Base-by-base conservation (phyloP, 2,888 invertebrate genomes). In the Ganaspis brasiliensis region DNA sequence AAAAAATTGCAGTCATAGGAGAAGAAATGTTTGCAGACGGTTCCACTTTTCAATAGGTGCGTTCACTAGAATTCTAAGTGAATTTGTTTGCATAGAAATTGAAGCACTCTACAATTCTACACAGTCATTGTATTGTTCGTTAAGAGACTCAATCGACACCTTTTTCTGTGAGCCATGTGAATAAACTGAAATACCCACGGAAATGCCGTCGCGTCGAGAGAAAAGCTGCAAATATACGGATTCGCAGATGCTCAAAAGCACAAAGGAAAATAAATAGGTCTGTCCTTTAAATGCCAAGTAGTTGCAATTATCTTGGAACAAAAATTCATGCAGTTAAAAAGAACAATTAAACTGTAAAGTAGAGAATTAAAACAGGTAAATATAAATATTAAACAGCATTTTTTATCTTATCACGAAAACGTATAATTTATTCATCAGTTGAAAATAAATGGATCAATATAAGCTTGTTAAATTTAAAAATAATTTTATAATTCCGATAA, bases 91-190 rank as follows among this genome's bases (percentile, higher is more conserved):
- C 40, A 63, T 63, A 21, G 14, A 37, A 63, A 63, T 40, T 21
- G 19, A 63, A 37, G 61, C 37, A 14, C 61, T 40, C 63, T 63
- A 37, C 63, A 63, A 63, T 37, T 21, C 63, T 40, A n/a, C 24
- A 40, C 63, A 40, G 12, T 63, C 63, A 24, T 12, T 21, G 63
- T 63, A 63, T 63, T 63, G 37, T 63, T 63, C 63, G 63, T 63
- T 63, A 63, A 63, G 37, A 63, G 37, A 40, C 37, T 37, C 37
- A 63, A 63, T 40, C 37, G 63, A 63, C 40, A 63, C 63, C 63
- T 40, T 63, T 63, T 63, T 63, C 63, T 21, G 37, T 37, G 40
- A 40, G 63, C 12, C 40, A 21, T 12, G 40, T 63, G 40, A 63
- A 63, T 63, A 37, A 21, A 63, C 21, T 21, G 19, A 19, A 63